Evolutionary conservation across 2,888 invertebrate genomes (phyloP).

Genomic region (Pachydiplax longipennis): DNA sequence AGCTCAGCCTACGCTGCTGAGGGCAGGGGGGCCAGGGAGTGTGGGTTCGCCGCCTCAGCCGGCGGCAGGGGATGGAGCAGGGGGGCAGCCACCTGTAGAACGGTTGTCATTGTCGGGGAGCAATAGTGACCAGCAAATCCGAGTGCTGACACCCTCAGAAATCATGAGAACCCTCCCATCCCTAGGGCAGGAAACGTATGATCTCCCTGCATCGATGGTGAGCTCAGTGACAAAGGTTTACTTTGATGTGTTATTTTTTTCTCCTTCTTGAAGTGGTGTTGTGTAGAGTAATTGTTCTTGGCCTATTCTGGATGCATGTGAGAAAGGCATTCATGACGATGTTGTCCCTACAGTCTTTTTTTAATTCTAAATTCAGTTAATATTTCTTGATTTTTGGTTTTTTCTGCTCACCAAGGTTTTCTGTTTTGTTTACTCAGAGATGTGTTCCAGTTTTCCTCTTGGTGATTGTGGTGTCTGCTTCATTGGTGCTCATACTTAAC

Average conservation of each 20-base stretch:
- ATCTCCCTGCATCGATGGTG: slow-evolving; percentile 48
- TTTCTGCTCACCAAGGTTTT: slow-evolving; percentile 25
- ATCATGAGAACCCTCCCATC: slow-evolving; percentile 90
- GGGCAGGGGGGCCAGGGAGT: slow-evolving; percentile 45
- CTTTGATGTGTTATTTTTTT: slow-evolving; percentile 44
- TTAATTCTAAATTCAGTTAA: background rate
- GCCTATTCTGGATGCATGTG: slow-evolving; percentile 38
- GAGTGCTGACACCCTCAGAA: slow-evolving; percentile 88
- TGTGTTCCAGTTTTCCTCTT: slow-evolving; percentile 15
- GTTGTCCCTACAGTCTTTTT: background rate
- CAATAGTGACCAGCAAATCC: slow-evolving; percentile 77
- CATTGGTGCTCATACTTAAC: slow-evolving; percentile 30
- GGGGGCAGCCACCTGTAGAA: slow-evolving; percentile 52
- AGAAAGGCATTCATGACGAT: slow-evolving; percentile 4
- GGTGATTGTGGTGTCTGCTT: slow-evolving; percentile 40
- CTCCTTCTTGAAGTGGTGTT: slow-evolving; percentile 44
- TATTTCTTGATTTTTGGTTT: background rate
- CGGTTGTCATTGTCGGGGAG: slow-evolving; percentile 57
- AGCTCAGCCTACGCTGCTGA: slow-evolving; percentile 42
- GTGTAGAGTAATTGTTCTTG: slow-evolving; percentile 24
- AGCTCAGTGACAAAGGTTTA: slow-evolving; percentile 40
- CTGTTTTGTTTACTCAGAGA: slow-evolving; percentile 21
- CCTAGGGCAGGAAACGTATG: slow-evolving; percentile 72
- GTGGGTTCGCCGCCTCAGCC: slow-evolving; percentile 35
- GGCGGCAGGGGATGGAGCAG: slow-evolving; percentile 27